phyloP scores from a whole-genome alignment of 2,113 vertebrate genomes.

The Okapia johnstoni region DNA sequence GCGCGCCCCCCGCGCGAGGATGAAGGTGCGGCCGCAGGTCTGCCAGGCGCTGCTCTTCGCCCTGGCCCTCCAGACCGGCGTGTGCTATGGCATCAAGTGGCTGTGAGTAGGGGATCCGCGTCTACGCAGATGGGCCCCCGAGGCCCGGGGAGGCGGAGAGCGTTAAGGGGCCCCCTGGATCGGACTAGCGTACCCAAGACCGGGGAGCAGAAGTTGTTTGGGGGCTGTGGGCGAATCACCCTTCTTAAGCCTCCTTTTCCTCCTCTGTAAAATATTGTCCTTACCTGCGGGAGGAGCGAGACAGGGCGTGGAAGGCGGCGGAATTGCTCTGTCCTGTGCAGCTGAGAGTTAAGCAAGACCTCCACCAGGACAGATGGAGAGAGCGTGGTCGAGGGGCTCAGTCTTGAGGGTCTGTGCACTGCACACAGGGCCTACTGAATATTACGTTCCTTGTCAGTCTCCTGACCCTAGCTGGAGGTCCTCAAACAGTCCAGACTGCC shows the following conservation, averaged over 20 bases:
- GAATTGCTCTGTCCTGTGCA: not conserved
- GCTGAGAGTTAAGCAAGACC: not conserved
- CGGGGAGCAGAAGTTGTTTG: not conserved
- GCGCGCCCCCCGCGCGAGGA: constrained; percentile 53
- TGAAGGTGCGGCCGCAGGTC: constrained; percentile 77
- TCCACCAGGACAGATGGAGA: not conserved
- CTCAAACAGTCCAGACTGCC: not conserved
- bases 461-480: not conserved
- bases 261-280: not conserved
- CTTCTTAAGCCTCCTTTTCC: not conserved
- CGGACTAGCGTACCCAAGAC: not conserved
- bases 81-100: constrained; percentile 96
- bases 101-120: constrained; percentile 87
- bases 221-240: not conserved
- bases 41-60: constrained; percentile 86
- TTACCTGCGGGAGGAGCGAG: not conserved
- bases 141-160: not conserved
- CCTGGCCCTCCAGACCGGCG: constrained; percentile 87
- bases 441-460: not conserved
- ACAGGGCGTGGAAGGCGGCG: not conserved
- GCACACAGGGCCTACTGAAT: not conserved
- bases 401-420: not conserved
- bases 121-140: not conserved
- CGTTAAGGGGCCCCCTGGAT: not conserved
- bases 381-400: not conserved